phyloP scores from a whole-genome alignment of 2,888 invertebrate species.

The Conus canariensis region DNA sequence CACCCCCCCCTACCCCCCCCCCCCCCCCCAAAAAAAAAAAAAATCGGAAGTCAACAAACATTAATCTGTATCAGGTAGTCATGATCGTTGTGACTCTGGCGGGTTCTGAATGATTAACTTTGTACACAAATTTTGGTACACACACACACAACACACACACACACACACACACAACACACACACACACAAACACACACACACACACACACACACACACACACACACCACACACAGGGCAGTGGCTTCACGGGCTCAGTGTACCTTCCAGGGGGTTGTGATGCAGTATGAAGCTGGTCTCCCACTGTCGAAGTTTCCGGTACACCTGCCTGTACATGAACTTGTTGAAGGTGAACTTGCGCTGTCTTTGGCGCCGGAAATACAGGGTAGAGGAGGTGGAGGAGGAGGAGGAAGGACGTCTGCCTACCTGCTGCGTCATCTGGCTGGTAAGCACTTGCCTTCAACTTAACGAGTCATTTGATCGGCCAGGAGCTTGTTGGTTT shows the following conservation, averaged over 20 bases:
- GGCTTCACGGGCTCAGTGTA: conserved; percentile 46
- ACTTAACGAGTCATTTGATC: background rate
- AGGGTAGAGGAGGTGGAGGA: background rate
- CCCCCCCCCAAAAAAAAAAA: too few relatives aligned
- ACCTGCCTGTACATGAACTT: conserved; percentile 70
- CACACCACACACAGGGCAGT: background rate
- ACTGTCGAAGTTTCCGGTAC: conserved; percentile 65
- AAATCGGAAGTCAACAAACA: too few relatives aligned
- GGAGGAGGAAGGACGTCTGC: conserved; percentile 2
- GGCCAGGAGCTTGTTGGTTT: background rate
- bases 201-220: background rate
- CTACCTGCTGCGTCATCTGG: conserved; percentile 40
- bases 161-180: too few relatives aligned
- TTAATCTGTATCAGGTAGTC: too few relatives aligned
- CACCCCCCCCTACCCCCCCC: too few relatives aligned
- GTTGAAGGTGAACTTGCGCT: conserved; percentile 69
- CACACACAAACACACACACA: background rate
- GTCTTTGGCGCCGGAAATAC: conserved; percentile 48
- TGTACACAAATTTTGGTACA: too few relatives aligned
- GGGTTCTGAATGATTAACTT: too few relatives aligned
- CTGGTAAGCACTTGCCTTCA: background rate
- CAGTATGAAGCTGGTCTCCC: conserved; percentile 69
- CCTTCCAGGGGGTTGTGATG: conserved; percentile 72
- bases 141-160: background rate
- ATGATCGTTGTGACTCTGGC: too few relatives aligned